Evolutionary conservation across 2,113 vertebrate genomes (phyloP), one percentile per base, ranked within the genome.

Genomic region (Oophaga pumilio): DNA sequence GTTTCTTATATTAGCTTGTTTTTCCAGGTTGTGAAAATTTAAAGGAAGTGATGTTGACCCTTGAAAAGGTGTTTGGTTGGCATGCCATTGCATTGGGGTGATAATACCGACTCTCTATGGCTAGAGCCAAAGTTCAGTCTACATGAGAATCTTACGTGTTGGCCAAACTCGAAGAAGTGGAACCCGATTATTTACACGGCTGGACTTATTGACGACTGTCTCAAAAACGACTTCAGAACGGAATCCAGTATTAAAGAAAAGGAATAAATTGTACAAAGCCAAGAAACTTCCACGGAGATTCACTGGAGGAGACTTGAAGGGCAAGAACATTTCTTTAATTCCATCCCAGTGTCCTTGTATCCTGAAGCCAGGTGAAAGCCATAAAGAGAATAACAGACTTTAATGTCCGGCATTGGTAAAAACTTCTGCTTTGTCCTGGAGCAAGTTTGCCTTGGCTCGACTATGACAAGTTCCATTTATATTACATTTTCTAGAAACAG

Each of bases 401-500:
- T 56, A n/a, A 57, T 73, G 53, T 74, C 73, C 71, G 49, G 68
- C 50, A 68, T 86, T 24, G 64, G 62, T 76, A 76, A 82, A 84
- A 83, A 82, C 79, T 83, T 80, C 76, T 43, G 33, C 81, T 83
- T 24, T 83, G 82, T 83, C 86, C 86, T 73, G 33, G 60, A 87
- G 86, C 86, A 56, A 82, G 57, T 82, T 76, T 18, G n/a, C 4
- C 33, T 50, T 14, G 20, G 17, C 57, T 76, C 24, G 76, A 76
- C 22, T 76, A 57, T 88, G 86, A 88, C 86, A 88, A 76, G 13
- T 88, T 83, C 24, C 79, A 88, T 83, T 88, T 76, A 64, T 88
- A 88, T 88, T 76, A 83, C 79, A 88, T 82, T 88, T 88, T 66
- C 57, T 26, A 57, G 57, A 50, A 76, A 76, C 79, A 7, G 71